These are phyloP conservation scores for Syngnathoides biaculeatus DNA, from an alignment of 2,113 vertebrate species.

Conservation along the genomic window DNA sequence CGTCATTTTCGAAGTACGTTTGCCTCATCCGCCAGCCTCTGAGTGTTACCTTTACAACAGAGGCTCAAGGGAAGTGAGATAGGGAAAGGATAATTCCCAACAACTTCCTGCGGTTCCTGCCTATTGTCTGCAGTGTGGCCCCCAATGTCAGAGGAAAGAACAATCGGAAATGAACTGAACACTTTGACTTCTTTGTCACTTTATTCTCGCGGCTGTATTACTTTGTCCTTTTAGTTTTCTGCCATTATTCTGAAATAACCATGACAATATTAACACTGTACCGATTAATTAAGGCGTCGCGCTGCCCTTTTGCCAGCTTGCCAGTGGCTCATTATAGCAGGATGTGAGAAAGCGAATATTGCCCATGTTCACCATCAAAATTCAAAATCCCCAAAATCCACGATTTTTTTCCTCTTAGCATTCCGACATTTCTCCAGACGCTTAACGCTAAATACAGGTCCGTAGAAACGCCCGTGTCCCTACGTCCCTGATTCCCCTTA, in stretches of 20 bases:
- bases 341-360: too few species aligned
- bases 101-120: slow-evolving; percentile 82
- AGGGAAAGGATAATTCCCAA: slow-evolving; percentile 81
- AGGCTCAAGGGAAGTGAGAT: slow-evolving; percentile 64
- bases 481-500: slow-evolving; percentile 39
- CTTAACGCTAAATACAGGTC: slow-evolving; percentile 39
- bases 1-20: too few species aligned
- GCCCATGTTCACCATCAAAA: too few species aligned
- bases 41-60: slow-evolving; percentile 45
- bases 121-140: slow-evolving; percentile 28
- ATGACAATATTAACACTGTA: neutral
- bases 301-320: too few species aligned
- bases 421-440: too few species aligned
- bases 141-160: slow-evolving; percentile 6
- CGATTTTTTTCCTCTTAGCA: too few species aligned
- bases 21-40: too few species aligned
- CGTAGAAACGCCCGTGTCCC: slow-evolving; percentile 29
- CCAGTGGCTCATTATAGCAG: too few species aligned
- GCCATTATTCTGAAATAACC: too few species aligned
- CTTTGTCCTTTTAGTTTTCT: neutral
- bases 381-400: too few species aligned
- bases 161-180: neutral
- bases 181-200: neutral
- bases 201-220: neutral
- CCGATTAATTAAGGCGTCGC: too few species aligned